Evolutionary conservation across 2,113 vertebrate species (phyloP).

Genomic region (Bujurquina vittata): DNA sequence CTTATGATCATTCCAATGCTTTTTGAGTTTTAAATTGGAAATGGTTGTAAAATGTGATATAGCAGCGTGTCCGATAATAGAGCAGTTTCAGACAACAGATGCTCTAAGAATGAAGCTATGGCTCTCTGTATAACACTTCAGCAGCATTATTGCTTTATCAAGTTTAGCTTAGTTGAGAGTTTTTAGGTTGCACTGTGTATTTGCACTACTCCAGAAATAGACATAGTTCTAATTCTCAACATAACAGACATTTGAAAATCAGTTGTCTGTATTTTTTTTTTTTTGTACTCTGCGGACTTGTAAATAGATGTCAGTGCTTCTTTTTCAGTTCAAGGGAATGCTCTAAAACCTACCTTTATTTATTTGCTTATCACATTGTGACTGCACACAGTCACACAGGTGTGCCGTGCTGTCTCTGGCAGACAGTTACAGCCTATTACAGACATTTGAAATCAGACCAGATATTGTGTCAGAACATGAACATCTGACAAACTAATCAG

Average conservation of each 20-base stretch:
- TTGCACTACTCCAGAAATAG: not conserved
- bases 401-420: not conserved
- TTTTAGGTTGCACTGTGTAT: not conserved
- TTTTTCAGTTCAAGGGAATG: not conserved
- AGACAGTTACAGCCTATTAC: not conserved
- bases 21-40: too few relatives aligned
- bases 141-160: not conserved
- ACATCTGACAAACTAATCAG: not conserved
- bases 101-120: slow-evolving; percentile 15
- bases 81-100: slow-evolving; percentile 6
- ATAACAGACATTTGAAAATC: not conserved
- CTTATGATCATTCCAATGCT: too few relatives aligned
- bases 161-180: not conserved
- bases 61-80: not conserved
- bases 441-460: not conserved
- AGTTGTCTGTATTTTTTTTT: not conserved
- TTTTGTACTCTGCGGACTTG: not conserved
- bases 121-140: slow-evolving; percentile 3
- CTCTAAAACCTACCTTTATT: too few relatives aligned
- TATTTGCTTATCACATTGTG: not conserved
- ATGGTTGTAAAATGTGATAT: too few relatives aligned
- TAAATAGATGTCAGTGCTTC: not conserved
- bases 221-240: not conserved
- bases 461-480: not conserved
- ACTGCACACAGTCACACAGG: not conserved